Base-by-base conservation (phyloP, 2,113 vertebrate species). In the Hystrix cristata region DNA sequence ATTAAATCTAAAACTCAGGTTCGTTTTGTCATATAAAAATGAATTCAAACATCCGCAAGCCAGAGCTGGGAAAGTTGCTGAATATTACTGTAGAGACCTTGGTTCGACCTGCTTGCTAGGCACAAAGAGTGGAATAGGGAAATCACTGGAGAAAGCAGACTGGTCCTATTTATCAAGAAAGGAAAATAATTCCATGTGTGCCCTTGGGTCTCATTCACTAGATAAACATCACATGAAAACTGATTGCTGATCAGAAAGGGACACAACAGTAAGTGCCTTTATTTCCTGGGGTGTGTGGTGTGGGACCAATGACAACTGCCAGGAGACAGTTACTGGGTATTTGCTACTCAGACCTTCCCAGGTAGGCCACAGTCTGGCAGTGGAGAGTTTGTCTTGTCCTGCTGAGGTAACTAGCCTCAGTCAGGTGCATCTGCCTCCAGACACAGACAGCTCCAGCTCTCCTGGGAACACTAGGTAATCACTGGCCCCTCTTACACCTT, bases 401-500 rank as follows among this genome's bases (percentile, higher is more conserved):
- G 18, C 4, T 38, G 21, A 59, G 10, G 53, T 9, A 31, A 46
- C 34, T 7, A 48, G 29, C 15, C 81, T 7, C 43, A 60, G n/a
- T 62, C 38, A 62, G 57, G 14, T 46, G 57, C 23, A 8, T 34
- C 2, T 18, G 16, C 13, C 31, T 48, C 34, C 59, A 29, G 10
- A 19, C 67, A 38, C n/a, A 48, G 25, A 1, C 18, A 3, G 43
- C 19, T 19, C 1, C 48, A 12, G 29, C 51, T 91, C 25, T 67
- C 59, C 8, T 2, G 7, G 53, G 48, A 7, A 4, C 18, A 7
- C 0, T 7, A 2, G 9, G 11, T 1, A 12, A 29, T 31, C 65
- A n/a, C 34, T 29, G 5, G 27, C 15, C 8, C 13, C 19, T 29
- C 38, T 65, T 4, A 12, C 21, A 9, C 15, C 38, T 34, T 53